Evolutionary conservation across 2,888 invertebrate species (phyloP), one percentile per base, ranked within the genome.

Genomic region (Ametastegia equiseti): DNA sequence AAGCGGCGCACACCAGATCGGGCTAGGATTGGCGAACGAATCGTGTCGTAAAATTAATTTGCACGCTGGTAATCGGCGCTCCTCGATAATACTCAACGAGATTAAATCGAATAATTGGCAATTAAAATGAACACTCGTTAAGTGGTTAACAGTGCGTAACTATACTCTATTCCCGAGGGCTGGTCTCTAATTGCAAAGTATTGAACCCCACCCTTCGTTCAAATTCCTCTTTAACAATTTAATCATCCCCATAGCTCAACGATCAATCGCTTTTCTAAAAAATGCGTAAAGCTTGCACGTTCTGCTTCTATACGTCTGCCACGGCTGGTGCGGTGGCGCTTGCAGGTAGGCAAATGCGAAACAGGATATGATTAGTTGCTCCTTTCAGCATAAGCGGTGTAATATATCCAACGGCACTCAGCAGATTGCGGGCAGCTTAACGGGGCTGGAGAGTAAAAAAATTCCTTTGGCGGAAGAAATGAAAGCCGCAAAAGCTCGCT

Each of bases 401-500:
- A 83, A 85, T 86, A 86, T 85, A 85, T 87, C 81, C 82, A 83
- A 75, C 80, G 84, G 83, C 85, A 83, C 84, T 87, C 82, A 83
- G 82, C 79, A 84, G 84, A 87, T 87, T 86, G 87, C 83, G 81
- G 81, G 30, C 50, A 30, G 80, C 67, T 80, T 80, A 54, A 63
- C 69, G 57, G 69, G 54, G 50, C 39, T 54, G 23, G 57, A 42
- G 33, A 57, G 80, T 71, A 80, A 81, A 83, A n/a, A 84, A 82
- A 71, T 81, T 77, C 78, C 81, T 83, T 73, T 81, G 80, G 39
- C 60, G 81, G 47, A 63, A 50, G 80, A 83, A 81, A 82, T 80
- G 82, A 83, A 80, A 57, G 65, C 13, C 60, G n/a, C 39, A n/a
- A 36, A 23, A 39, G 36, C 75, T 45, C 57, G 67, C 78, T 42